Evolutionary conservation across 2,888 invertebrate genomes (phyloP).

Genomic region (Drosophila affinis): DNA sequence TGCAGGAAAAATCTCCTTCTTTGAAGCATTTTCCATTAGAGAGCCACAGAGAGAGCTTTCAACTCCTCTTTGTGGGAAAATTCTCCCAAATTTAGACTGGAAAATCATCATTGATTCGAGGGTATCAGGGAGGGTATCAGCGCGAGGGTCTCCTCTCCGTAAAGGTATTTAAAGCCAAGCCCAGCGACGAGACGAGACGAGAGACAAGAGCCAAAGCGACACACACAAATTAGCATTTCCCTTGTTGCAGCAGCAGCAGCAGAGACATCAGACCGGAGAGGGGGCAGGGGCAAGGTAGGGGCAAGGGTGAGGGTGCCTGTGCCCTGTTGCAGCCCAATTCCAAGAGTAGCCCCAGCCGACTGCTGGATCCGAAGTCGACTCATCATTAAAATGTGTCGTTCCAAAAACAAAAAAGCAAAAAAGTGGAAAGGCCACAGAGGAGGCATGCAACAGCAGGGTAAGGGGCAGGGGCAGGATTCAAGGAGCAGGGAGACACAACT

Average conservation of each 20-base stretch:
- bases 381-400: conserved; percentile 77
- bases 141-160: not conserved
- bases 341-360: conserved; percentile 48
- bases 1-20: too few relatives aligned
- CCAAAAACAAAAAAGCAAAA: conserved; percentile 56
- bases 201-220: conserved; percentile 65
- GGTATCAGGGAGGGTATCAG: not conserved
- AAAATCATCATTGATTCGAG: not conserved
- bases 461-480: not conserved
- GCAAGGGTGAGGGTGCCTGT: not conserved
- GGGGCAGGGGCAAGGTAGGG: not conserved
- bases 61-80: too few relatives aligned
- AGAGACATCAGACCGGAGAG: conserved; percentile 12
- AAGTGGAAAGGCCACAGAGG: not conserved
- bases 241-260: conserved; percentile 61
- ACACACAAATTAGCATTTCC: conserved; percentile 79
- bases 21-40: too few relatives aligned
- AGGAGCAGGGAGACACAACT: conserved; percentile 41
- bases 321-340: conserved; percentile 61
- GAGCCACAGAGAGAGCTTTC: too few relatives aligned
- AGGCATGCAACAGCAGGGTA: not conserved
- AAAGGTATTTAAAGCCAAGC: conserved; percentile 47
- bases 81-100: not conserved
- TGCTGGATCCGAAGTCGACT: conserved; percentile 48
- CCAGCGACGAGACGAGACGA: conserved; percentile 17